Evolutionary conservation across 2,113 vertebrate genomes (phyloP).

Genomic region (Spea bombifrons): DNA sequence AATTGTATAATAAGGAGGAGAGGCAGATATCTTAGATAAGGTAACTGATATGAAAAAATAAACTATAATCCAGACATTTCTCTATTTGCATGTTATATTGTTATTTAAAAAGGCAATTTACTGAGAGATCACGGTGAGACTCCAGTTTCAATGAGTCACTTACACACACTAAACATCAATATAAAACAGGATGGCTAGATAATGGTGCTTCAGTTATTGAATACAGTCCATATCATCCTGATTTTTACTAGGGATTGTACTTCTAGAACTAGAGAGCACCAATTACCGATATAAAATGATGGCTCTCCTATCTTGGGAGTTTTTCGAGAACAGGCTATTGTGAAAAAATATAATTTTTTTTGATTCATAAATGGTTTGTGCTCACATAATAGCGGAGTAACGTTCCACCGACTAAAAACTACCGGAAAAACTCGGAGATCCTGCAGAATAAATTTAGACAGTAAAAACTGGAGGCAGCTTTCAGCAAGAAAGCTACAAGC

Average conservation of each 20-base stretch:
- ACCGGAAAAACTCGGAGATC: not conserved
- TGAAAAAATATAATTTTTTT: no score
- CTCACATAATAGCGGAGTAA: no score
- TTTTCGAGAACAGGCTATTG: no score
- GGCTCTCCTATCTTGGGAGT: no score
- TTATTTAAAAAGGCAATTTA: slow-evolving; percentile 12
- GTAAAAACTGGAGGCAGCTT: slow-evolving; percentile 14
- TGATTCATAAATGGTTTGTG: no score
- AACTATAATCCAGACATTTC: slow-evolving; percentile 11
- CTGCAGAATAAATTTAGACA: not conserved
- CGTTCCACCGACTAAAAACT: not conserved
- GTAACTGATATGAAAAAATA: slow-evolving; percentile 33
- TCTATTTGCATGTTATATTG: not conserved
- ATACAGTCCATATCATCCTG: not conserved
- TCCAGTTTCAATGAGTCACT: not conserved
- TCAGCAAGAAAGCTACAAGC: slow-evolving; percentile 5
- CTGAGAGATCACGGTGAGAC: not conserved
- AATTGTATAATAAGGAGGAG: slow-evolving; percentile 24
- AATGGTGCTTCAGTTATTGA: not conserved
- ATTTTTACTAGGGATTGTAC: no score
- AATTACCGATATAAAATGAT: no score
- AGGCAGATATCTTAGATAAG: slow-evolving; percentile 29
- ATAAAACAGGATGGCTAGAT: no score
- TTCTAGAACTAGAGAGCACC: no score
- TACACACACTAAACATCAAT: no score